These are phyloP conservation scores for Dascyllus trimaculatus DNA, from an alignment of 2,113 vertebrate species.

Conservation along the genomic window DNA sequence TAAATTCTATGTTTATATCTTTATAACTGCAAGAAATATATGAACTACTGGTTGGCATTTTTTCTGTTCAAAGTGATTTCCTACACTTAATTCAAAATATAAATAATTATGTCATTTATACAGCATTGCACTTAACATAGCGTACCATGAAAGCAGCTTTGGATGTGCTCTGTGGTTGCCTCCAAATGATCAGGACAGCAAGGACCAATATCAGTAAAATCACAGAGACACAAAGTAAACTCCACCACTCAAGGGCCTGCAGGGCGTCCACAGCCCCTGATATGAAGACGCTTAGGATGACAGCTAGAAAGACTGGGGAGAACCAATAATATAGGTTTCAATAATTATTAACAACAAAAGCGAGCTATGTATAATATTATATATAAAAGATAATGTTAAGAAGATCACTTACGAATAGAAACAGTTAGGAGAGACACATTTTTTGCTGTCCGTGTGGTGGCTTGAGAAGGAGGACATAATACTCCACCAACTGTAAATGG, in stretches of 20 bases:
- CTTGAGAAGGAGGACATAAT: slow-evolving; percentile 64
- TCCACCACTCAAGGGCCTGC: slow-evolving; percentile 77
- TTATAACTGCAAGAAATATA: neutral
- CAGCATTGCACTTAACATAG: no score
- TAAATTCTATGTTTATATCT: neutral
- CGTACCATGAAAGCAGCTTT: slow-evolving; percentile 88
- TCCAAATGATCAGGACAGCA: slow-evolving; percentile 82
- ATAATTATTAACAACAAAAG: neutral
- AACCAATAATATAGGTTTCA: neutral
- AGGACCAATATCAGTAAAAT: slow-evolving; percentile 76
- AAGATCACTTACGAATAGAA: slow-evolving; percentile 63
- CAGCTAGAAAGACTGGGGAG: slow-evolving; percentile 70
- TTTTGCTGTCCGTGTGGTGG: slow-evolving; percentile 76
- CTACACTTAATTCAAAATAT: no score
- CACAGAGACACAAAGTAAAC: slow-evolving; percentile 74
- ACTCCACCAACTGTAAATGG: slow-evolving; percentile 64
- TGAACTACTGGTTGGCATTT: no score
- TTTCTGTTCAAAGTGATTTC: no score
- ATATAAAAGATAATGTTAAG: neutral
- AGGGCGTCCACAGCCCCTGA: slow-evolving; percentile 67
- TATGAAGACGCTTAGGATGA: slow-evolving; percentile 73
- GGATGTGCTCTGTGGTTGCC: slow-evolving; percentile 85
- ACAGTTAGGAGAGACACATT: slow-evolving; percentile 76
- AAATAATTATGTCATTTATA: no score
- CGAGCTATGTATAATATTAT: neutral